These are phyloP conservation scores for Gadus macrocephalus DNA, from an alignment of 2,113 vertebrate species.

Conservation along the genomic window DNA sequence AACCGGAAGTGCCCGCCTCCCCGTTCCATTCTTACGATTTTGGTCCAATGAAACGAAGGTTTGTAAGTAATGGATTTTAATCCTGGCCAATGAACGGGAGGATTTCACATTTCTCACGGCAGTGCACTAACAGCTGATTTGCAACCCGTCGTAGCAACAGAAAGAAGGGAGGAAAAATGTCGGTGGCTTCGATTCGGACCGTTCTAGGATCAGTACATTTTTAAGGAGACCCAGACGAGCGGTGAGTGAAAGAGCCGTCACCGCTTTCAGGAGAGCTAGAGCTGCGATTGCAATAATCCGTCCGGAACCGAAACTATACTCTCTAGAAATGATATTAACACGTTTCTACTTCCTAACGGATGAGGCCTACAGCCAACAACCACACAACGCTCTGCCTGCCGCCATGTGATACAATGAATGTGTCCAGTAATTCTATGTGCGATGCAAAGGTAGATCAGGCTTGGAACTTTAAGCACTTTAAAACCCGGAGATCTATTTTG, in stretches of 20 bases:
- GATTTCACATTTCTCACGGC: slow-evolving; percentile 5
- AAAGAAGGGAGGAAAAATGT: slow-evolving; percentile 68
- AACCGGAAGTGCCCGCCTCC: slow-evolving; percentile 36
- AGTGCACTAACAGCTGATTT: slow-evolving; percentile 62
- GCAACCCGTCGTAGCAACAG: slow-evolving; percentile 66
- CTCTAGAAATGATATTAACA: not conserved
- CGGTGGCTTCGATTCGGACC: slow-evolving; percentile 57
- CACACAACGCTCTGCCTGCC: slow-evolving; percentile 7
- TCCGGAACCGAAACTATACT: not conserved
- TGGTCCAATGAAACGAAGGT: slow-evolving; percentile 27
- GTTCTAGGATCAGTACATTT: slow-evolving; percentile 76
- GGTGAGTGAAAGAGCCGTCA: slow-evolving; percentile 69
- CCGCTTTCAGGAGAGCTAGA: slow-evolving; percentile 34
- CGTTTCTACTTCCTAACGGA: not conserved
- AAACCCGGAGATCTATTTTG: no score
- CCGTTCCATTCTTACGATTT: accelerated
- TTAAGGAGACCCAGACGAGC: slow-evolving; percentile 33
- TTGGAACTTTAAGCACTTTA: no score
- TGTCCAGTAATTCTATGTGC: no score
- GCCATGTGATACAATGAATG: slow-evolving; percentile 37
- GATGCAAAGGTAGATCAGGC: no score
- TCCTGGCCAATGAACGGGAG: slow-evolving; percentile 18
- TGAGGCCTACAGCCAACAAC: slow-evolving; percentile 10
- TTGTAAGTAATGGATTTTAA: not conserved
- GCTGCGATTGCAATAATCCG: not conserved